These are phyloP conservation scores for Varanus salvator DNA, from an alignment of 2,113 vertebrate genomes.

Conservation along the genomic window DNA sequence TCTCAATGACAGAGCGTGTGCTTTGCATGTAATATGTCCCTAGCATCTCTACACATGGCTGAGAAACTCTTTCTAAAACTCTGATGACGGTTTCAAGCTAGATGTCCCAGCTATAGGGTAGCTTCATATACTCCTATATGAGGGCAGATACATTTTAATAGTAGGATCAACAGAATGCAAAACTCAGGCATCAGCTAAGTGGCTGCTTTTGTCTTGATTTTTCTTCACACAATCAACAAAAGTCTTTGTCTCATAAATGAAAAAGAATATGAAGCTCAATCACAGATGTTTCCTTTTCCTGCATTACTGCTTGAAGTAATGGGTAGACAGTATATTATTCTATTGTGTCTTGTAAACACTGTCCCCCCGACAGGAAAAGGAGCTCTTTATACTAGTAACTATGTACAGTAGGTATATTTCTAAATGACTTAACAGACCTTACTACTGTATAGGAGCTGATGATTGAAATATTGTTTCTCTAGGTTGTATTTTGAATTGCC, in stretches of 20 bases:
- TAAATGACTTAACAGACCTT: slow-evolving; percentile 15
- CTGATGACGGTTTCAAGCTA: neutral
- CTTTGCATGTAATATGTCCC: neutral
- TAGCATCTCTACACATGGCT: neutral
- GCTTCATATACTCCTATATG: slow-evolving; percentile 3
- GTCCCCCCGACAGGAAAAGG: slow-evolving; percentile 57
- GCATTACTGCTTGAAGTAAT: slow-evolving; percentile 35
- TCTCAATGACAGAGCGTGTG: neutral
- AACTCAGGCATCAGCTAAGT: slow-evolving; percentile 1
- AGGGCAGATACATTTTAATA: slow-evolving; percentile 25
- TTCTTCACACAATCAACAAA: slow-evolving; percentile 45
- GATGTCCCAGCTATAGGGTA: neutral
- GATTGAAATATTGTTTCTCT: neutral
- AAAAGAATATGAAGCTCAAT: slow-evolving; percentile 46
- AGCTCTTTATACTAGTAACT: slow-evolving; percentile 31
- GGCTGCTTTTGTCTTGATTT: slow-evolving; percentile 33
- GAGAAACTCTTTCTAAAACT: neutral
- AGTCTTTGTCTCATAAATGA: slow-evolving; percentile 58
- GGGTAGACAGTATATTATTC: slow-evolving; percentile 60
- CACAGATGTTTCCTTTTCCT: slow-evolving; percentile 76
- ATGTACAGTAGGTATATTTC: slow-evolving; percentile 11
- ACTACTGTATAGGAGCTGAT: neutral
- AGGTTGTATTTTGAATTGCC: neutral
- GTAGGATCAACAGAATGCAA: slow-evolving; percentile 29
- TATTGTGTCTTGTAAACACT: slow-evolving; percentile 51